A percentile compares a stretch with the other conserved stretches of the same genome.
phyloP scores from a whole-genome alignment of 2,888 invertebrate genomes.

The Athrips mouffetella region DNA sequence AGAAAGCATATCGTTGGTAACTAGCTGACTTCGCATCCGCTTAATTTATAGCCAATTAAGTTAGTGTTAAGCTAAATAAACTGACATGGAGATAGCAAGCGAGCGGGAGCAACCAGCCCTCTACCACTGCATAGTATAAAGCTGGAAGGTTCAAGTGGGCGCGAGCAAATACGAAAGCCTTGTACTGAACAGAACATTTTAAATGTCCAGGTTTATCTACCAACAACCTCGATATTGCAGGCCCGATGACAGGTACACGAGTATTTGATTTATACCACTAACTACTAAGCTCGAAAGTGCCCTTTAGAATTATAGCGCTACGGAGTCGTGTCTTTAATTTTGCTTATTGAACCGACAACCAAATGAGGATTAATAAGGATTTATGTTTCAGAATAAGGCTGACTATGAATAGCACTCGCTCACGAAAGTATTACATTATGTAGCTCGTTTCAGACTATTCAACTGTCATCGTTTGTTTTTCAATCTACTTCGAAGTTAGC shows the following conservation, averaged over 20 bases:
- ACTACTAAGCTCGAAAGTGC: slow-evolving; percentile 49
- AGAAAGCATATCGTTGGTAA: slow-evolving; percentile 53
- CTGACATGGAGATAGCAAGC: slow-evolving; percentile 64
- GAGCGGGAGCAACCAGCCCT: slow-evolving; percentile 41
- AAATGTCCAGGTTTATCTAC: slow-evolving; percentile 50
- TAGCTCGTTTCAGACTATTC: slow-evolving; percentile 45
- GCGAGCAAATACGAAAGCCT: slow-evolving; percentile 35
- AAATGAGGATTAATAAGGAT: slow-evolving; percentile 67
- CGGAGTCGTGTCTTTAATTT: slow-evolving; percentile 49
- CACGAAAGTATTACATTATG: slow-evolving; percentile 26
- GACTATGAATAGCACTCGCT: slow-evolving; percentile 9
- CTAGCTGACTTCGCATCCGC: slow-evolving; percentile 56
- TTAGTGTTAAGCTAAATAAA: slow-evolving; percentile 72
- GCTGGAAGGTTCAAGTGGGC: slow-evolving; percentile 43
- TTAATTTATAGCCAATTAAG: slow-evolving; percentile 76
- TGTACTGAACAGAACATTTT: slow-evolving; percentile 43
- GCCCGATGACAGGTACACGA: slow-evolving; percentile 61
- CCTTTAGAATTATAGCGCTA: slow-evolving; percentile 46
- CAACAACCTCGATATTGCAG: slow-evolving; percentile 52
- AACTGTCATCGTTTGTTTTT: slow-evolving; percentile 52
- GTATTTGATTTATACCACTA: slow-evolving; percentile 62
- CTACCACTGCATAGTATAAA: slow-evolving; percentile 33
- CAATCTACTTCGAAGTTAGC: slow-evolving; percentile 32
- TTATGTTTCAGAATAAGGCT: slow-evolving; percentile 38
- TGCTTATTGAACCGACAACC: slow-evolving; percentile 59